These are phyloP conservation scores for Scarus forsteni DNA, from an alignment of 2,797 vertebrate genomes.

Conservation along the genomic window DNA sequence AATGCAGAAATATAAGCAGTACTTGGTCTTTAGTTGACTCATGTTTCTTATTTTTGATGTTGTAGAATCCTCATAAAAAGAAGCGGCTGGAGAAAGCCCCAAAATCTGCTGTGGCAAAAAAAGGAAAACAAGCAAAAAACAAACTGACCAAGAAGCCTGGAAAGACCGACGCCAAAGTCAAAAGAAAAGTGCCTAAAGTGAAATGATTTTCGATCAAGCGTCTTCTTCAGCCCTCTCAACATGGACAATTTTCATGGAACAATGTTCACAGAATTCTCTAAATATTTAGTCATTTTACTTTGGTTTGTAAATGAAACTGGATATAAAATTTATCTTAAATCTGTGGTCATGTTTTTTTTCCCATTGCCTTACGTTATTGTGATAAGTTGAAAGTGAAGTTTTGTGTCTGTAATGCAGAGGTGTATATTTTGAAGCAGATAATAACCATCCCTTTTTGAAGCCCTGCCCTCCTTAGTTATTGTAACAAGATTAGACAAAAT, in stretches of 20 bases:
- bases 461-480: too few relatives aligned
- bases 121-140: constrained; percentile 32
- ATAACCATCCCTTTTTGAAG: too few relatives aligned
- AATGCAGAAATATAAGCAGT: background rate
- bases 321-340: constrained; percentile 40
- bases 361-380: too few relatives aligned
- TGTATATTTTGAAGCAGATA: too few relatives aligned
- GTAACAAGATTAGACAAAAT: too few relatives aligned
- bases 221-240: background rate
- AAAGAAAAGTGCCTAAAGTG: constrained; percentile 65
- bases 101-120: constrained; percentile 50
- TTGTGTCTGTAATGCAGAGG: too few relatives aligned
- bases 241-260: constrained; percentile 40
- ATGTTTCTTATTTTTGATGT: background rate
- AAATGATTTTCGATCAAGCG: constrained; percentile 51
- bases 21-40: background rate
- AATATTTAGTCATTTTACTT: constrained; percentile 19
- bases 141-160: constrained; percentile 59
- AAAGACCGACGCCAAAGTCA: constrained; percentile 58
- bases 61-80: constrained; percentile 61
- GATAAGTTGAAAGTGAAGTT: too few relatives aligned
- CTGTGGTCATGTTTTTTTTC: background rate
- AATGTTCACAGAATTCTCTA: background rate
- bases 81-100: constrained; percentile 53
- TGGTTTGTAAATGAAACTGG: background rate